Evolutionary conservation across 2,888 invertebrate species (phyloP).

Genomic region (Caradrina kadenii): DNA sequence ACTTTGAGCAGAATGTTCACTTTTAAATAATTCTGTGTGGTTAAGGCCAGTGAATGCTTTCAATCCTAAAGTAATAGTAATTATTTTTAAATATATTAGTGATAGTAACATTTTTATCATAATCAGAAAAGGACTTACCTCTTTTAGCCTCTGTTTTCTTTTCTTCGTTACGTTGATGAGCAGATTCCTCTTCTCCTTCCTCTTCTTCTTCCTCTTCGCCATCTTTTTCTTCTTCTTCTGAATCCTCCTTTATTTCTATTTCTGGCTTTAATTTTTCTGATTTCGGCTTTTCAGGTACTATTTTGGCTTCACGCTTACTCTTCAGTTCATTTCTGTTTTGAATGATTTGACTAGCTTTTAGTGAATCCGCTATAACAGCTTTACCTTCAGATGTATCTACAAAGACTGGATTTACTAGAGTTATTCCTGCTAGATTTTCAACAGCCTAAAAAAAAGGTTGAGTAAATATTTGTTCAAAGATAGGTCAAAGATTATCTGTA

Average conservation of each 20-base stretch:
- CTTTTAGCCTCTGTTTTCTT: constrained; percentile 65
- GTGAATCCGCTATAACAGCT: constrained; percentile 85
- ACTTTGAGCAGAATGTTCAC: constrained; percentile 44
- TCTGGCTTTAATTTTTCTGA: constrained; percentile 50
- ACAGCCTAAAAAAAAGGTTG: constrained; percentile 90
- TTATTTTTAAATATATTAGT: constrained; percentile 8
- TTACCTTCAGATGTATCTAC: constrained; percentile 94
- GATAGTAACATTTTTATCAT: background rate
- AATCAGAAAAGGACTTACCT: constrained; percentile 65
- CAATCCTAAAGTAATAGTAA: constrained; percentile 75
- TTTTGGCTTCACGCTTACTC: constrained; percentile 56
- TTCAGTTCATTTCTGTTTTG: constrained; percentile 62
- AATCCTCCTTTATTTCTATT: constrained; percentile 37
- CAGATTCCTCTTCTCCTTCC: constrained; percentile 49
- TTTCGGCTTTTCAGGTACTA: constrained; percentile 52
- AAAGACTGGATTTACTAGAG: constrained; percentile 94
- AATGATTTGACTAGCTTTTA: constrained; percentile 67
- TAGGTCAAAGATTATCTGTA: background rate
- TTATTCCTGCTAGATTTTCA: constrained; percentile 96
- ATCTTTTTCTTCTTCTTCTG: constrained; percentile 45
- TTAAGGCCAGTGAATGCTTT: constrained; percentile 79
- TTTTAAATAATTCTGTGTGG: constrained; percentile 74
- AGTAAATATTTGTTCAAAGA: constrained; percentile 24
- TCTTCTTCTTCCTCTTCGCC: constrained; percentile 12
- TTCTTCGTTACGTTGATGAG: constrained; percentile 24